A percentile compares a stretch with the other conserved stretches of the same genome.
phyloP scores from a whole-genome alignment of 2,113 vertebrate species.

The Thamnaconus septentrionalis region DNA sequence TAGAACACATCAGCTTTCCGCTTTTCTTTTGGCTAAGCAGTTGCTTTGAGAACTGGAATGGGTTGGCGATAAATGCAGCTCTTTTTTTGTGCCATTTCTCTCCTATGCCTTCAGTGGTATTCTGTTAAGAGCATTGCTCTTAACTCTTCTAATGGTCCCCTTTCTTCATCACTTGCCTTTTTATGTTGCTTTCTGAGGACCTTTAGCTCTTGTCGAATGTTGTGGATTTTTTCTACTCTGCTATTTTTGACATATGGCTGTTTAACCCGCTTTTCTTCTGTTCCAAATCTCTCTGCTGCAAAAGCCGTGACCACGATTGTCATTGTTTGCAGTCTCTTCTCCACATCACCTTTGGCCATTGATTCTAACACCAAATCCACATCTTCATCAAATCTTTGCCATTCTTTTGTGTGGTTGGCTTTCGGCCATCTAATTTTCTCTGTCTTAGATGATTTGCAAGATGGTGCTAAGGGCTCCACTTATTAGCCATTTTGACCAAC shows the following conservation, averaged over 20 bases:
- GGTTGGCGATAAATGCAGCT: not conserved
- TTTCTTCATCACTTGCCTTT: not conserved
- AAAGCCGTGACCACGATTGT: not conserved
- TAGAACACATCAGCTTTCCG: too few relatives aligned
- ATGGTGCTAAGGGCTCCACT: too few relatives aligned
- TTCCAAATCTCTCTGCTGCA: not conserved
- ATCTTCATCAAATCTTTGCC: slow-evolving; percentile 7
- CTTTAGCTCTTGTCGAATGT: not conserved
- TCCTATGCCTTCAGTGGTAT: not conserved
- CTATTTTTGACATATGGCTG: not conserved
- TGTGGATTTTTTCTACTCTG: not conserved
- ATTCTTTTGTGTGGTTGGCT: not conserved
- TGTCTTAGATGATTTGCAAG: too few relatives aligned
- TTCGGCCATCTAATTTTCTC: not conserved
- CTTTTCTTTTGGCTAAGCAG: not conserved
- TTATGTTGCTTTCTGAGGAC: not conserved
- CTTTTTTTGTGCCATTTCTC: not conserved
- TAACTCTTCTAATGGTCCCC: not conserved
- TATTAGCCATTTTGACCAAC: too few relatives aligned
- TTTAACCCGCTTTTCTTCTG: not conserved
- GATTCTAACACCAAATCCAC: not conserved
- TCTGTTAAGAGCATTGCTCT: not conserved
- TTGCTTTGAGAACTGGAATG: not conserved
- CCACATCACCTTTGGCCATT: slow-evolving; percentile 11
- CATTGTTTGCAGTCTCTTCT: slow-evolving; percentile 16